A percentile compares a stretch with the other conserved stretches of the same genome.
Conservation (phyloP, 2,113 vertebrate genomes). For the Sitta europaea region DNA sequence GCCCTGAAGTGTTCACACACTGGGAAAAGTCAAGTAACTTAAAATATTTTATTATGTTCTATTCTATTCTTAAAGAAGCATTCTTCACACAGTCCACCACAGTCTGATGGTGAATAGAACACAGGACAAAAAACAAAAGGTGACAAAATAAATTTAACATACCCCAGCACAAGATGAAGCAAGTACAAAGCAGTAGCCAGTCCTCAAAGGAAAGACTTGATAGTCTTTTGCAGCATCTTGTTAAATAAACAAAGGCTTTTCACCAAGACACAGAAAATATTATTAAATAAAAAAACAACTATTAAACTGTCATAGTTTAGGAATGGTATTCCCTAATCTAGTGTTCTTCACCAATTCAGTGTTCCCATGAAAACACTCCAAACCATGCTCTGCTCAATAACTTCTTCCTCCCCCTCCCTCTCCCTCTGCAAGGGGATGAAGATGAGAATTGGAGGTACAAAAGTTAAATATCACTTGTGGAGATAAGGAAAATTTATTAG, state of each 20-base stretch:
- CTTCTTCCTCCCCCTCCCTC: background rate
- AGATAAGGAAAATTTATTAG: background rate
- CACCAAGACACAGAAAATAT: background rate
- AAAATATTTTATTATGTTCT: background rate
- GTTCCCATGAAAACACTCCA: background rate
- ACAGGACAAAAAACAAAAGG: background rate
- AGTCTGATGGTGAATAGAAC: background rate
- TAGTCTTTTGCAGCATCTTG: background rate
- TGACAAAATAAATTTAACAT: background rate
- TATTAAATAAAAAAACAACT: background rate
- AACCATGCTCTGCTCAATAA: fast-evolving
- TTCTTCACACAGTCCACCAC: background rate
- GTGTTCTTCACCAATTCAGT: background rate
- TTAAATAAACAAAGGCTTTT: background rate
- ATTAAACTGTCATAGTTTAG: background rate
- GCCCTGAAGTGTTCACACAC: background rate
- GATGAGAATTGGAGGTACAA: background rate
- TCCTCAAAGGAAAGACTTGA: background rate
- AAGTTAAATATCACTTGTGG: background rate
- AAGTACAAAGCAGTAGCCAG: background rate
- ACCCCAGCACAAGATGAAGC: background rate
- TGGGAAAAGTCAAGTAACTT: background rate
- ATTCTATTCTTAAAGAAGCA: background rate
- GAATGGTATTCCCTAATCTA: background rate
- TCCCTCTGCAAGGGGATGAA: background rate